Conservation (phyloP, 2,888 invertebrate genomes). For the Agriopis leucophaearia region DNA sequence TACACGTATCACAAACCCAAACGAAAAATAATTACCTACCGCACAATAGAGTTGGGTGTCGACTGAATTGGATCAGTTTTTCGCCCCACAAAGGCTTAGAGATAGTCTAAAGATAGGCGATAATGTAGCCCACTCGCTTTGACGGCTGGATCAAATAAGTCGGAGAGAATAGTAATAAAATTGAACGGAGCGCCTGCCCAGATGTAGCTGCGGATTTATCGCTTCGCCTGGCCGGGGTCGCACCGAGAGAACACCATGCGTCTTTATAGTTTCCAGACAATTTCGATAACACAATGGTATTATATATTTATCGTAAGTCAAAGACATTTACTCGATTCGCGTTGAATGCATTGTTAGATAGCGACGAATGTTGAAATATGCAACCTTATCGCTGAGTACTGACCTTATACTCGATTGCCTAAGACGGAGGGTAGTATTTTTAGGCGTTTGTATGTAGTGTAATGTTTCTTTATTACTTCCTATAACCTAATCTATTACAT, state of each 20-base stretch:
- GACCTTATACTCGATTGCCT: too few species aligned
- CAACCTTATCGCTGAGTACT: too few species aligned
- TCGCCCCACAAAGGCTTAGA: slow-evolving; percentile 51
- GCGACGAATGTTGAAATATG: too few species aligned
- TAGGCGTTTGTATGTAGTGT: too few species aligned
- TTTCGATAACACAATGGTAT: too few species aligned
- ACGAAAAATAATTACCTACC: slow-evolving; percentile 29
- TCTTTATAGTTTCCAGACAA: too few species aligned
- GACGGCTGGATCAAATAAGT: slow-evolving; percentile 85
- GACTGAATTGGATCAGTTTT: slow-evolving; percentile 40
- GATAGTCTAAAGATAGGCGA: slow-evolving; percentile 64
- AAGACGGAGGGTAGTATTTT: too few species aligned
- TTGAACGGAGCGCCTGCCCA: slow-evolving; percentile 83
- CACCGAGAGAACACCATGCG: slow-evolving; percentile 48
- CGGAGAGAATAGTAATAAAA: slow-evolving; percentile 85
- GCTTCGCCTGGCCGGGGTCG: slow-evolving; percentile 56
- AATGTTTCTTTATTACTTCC: too few species aligned
- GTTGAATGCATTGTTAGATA: too few species aligned
- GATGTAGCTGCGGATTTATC: slow-evolving; percentile 85
- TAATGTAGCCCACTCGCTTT: slow-evolving; percentile 81
- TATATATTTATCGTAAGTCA: too few species aligned
- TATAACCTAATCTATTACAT: too few species aligned
- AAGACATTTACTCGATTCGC: too few species aligned
- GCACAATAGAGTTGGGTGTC: slow-evolving; percentile 32
- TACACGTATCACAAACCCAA: background rate